Percentiles rank a stretch among this genome's conserved stretches.
These are phyloP conservation scores for Nomada fucata DNA, from an alignment of 2,888 invertebrate species.

Conservation along the genomic window DNA sequence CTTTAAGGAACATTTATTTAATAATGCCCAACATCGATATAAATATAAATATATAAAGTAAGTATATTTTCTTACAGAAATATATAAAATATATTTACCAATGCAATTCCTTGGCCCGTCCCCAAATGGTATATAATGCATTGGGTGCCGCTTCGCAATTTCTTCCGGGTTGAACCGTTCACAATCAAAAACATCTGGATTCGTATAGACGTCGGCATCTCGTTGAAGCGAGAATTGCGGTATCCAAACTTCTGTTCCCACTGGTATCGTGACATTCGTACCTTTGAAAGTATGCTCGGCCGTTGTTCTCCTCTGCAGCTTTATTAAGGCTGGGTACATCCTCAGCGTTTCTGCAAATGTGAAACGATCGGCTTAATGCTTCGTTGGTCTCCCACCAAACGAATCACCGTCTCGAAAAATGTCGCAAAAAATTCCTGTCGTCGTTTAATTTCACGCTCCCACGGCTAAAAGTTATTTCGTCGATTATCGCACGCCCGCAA, in stretches of 20 bases:
- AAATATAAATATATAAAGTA: neutral
- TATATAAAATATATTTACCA: constrained; percentile 60
- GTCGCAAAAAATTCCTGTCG: too few relatives aligned
- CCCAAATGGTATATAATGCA: constrained; percentile 76
- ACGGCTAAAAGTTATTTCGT: too few relatives aligned
- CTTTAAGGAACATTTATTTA: neutral
- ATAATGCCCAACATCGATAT: neutral
- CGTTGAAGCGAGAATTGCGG: constrained; percentile 68
- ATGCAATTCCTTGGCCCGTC: constrained; percentile 80
- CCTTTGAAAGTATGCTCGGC: constrained; percentile 70
- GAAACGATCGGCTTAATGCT: too few relatives aligned
- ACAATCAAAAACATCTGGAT: constrained; percentile 75
- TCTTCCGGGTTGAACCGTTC: constrained; percentile 75
- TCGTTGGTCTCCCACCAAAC: too few relatives aligned
- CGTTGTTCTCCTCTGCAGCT: constrained; percentile 74
- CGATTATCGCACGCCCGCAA: too few relatives aligned
- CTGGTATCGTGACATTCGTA: constrained; percentile 68
- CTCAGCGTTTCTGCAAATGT: constrained; percentile 82
- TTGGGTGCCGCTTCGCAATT: constrained; percentile 68
- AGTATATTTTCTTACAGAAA: neutral
- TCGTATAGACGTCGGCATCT: constrained; percentile 72
- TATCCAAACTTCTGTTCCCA: constrained; percentile 62
- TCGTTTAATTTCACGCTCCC: too few relatives aligned
- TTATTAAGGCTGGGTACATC: constrained; percentile 82
- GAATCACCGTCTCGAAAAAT: too few relatives aligned